phyloP scores from a whole-genome alignment of 2,888 invertebrate species.

The Sarcophaga caerulescens region DNA sequence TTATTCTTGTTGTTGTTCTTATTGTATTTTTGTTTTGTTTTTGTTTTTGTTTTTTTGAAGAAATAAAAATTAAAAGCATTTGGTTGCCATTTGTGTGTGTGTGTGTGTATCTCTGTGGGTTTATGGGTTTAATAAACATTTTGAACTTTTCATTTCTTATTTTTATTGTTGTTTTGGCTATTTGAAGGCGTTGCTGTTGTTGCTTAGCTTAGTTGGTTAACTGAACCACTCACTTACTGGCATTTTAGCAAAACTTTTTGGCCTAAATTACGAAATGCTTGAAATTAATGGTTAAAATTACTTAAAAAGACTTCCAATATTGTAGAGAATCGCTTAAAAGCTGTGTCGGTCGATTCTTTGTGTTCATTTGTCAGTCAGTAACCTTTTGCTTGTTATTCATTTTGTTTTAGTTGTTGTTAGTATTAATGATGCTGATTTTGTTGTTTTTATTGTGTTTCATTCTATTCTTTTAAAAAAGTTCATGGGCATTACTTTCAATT shows the following conservation, averaged over 20 bases:
- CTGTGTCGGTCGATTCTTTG: neutral
- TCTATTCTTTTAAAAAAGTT: conserved; percentile 43
- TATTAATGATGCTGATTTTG: neutral
- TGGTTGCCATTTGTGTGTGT: neutral
- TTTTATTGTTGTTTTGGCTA: conserved; percentile 15
- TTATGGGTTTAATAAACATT: neutral
- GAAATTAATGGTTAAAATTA: too few species aligned
- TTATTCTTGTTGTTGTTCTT: too few species aligned
- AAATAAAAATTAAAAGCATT: conserved; percentile 20
- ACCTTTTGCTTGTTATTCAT: conserved; percentile 28
- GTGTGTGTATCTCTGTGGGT: neutral
- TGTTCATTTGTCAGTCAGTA: conserved; percentile 51
- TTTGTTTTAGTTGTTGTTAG: neutral
- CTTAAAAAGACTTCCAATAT: neutral
- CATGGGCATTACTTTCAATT: conserved; percentile 64
- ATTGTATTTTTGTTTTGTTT: neutral
- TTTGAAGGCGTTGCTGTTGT: conserved; percentile 14
- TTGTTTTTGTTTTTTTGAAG: neutral
- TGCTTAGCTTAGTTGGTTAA: neutral
- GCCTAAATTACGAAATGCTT: conserved; percentile 17
- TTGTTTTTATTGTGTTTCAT: conserved; percentile 30
- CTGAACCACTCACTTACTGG: too few species aligned
- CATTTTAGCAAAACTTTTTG: neutral
- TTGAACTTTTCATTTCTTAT: neutral
- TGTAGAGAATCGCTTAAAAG: neutral